phyloP scores from a whole-genome alignment of 2,888 invertebrate species.

The Caenorhabditis virilis region DNA sequence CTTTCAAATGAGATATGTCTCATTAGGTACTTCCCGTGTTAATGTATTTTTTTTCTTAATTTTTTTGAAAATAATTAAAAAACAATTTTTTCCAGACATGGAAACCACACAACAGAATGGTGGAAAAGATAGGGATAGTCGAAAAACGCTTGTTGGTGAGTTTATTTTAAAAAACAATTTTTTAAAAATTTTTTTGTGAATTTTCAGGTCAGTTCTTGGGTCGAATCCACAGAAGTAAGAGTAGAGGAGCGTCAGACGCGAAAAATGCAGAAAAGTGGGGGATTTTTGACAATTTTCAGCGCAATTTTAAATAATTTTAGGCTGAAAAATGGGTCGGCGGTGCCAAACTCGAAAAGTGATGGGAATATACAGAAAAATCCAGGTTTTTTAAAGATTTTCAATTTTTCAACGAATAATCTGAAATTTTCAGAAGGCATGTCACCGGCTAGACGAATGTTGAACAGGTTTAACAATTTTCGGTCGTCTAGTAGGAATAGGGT shows the following conservation, averaged over 20 bases:
- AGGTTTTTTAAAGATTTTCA: neutral
- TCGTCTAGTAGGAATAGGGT: conserved; percentile 20
- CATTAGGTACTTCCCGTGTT: no score
- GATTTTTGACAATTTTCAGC: no score
- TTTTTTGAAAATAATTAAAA: neutral
- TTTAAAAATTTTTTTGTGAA: neutral
- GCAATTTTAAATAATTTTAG: no score
- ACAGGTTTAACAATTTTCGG: no score
- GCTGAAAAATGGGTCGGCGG: no score
- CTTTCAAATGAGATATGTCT: no score
- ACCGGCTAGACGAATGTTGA: conserved; percentile 23
- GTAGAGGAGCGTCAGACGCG: conserved; percentile 16
- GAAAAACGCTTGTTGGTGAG: neutral
- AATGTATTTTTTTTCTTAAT: neutral
- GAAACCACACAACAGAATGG: no score
- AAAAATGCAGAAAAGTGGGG: conserved; percentile 11
- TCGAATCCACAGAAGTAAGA: conserved; percentile 27
- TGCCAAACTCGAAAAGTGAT: conserved; percentile 28
- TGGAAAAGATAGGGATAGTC: neutral
- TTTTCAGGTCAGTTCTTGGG: conserved; percentile 22
- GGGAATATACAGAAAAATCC: conserved; percentile 18
- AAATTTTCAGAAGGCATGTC: conserved; percentile 35
- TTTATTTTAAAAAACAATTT: no score
- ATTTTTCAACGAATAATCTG: conserved; percentile 1
- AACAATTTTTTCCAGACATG: neutral